phyloP scores from a whole-genome alignment of 2,113 vertebrate species.

The Rhinopithecus roxellana region DNA sequence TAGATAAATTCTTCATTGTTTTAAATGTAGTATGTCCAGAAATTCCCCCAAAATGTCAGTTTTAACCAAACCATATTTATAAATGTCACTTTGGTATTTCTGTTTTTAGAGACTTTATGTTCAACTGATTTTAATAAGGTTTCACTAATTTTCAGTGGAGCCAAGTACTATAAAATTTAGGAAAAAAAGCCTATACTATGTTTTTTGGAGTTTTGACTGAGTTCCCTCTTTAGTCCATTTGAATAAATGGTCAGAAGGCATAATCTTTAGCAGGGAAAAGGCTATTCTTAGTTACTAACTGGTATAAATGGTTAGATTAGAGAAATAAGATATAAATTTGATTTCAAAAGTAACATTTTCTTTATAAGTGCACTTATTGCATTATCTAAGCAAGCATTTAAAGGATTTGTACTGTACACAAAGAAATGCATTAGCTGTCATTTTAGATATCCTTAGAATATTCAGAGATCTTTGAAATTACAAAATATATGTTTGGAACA shows the following conservation, averaged over 20 bases:
- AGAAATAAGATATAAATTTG: not conserved
- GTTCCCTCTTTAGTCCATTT: not conserved
- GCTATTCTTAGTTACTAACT: not conserved
- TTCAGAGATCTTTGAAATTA: conserved; percentile 19
- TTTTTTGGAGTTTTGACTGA: not conserved
- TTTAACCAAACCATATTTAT: not conserved
- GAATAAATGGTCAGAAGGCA: not conserved
- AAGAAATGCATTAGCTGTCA: not conserved
- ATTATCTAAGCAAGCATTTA: conserved; percentile 5
- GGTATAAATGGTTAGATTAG: not conserved
- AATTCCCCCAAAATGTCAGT: not conserved
- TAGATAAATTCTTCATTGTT: not conserved
- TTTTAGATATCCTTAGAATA: conserved; percentile 11
- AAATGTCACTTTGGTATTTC: not conserved
- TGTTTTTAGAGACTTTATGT: not conserved
- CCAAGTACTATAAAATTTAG: not conserved
- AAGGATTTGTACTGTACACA: not conserved
- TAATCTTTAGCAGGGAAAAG: not conserved
- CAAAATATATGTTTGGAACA: not conserved
- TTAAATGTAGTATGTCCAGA: not conserved
- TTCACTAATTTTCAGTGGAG: not conserved
- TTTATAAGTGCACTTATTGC: not conserved
- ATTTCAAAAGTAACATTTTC: not conserved
- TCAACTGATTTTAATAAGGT: not conserved
- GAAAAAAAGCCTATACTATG: too few species aligned